Evolutionary conservation across 2,888 invertebrate genomes (phyloP), one percentile per base, ranked within the genome.

Genomic region (Sylvicola cinctus): DNA sequence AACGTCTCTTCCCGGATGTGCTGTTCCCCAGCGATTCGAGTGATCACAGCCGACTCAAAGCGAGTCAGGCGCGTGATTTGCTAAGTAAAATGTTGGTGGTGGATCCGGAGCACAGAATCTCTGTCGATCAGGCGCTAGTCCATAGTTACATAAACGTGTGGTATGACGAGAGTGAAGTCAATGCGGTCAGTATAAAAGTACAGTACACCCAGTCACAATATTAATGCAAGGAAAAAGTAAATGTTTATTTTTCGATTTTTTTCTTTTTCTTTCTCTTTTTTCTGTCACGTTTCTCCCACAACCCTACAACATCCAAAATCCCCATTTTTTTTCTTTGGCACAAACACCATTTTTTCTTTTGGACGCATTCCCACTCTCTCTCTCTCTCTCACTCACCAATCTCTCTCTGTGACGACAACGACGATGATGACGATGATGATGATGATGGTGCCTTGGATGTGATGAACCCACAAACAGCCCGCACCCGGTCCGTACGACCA

Each of bases 71-170:
- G 31, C 74, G 98, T 45, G 96, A 98, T 66, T 70, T 99, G 54
- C 70, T 98, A 46, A 88, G 87, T 40, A 80, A 85, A 61, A 98
- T 98, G 98, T 66, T 98, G 54, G 95, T 98, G 37, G 87, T 98
- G 58, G 98, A 98, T 66, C 98, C 98, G 33, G 90, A 93, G 62
- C 74, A 81, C 40, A 74, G 98, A 63, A 98, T 98, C 67, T 91
- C 90, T 34, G 96, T 99, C 35, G 95, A 96, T 60, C 93, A 96
- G 51, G 98, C 98, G 41, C 69, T 98, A 46, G 66, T 88, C 58
- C 98, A 99, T 62, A 91, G 95, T 40, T 99, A 98, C 67, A 98
- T 98, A 59, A 93, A 95, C 63, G 93, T 98, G 40, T 98, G 98
- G 98, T 98, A 91, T 62, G 96, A 98, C 62, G 95, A 96, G 61